Percentiles rank a stretch among this genome's conserved stretches.
Conservation (phyloP, 2,888 invertebrate species). For the Pandemis corylana region DNA sequence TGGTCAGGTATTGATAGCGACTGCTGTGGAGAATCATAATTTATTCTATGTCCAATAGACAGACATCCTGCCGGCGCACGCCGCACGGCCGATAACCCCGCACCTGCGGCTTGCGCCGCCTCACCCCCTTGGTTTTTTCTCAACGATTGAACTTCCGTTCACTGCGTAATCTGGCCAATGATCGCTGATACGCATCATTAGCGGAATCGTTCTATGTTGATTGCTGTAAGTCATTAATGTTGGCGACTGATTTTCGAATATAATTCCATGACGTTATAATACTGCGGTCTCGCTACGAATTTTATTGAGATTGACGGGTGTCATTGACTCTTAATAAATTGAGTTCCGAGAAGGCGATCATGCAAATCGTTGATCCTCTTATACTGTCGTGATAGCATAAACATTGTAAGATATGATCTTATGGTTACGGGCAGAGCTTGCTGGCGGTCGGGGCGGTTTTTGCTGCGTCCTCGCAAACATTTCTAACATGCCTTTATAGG, state of each 20-base stretch:
- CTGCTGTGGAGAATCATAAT: slow-evolving; percentile 26
- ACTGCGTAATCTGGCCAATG: slow-evolving; percentile 78
- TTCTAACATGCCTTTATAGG: slow-evolving; percentile 38
- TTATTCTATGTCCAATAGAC: slow-evolving; percentile 41
- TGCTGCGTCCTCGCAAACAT: slow-evolving; percentile 6
- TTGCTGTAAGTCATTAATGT: slow-evolving; percentile 62
- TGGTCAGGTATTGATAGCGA: neutral
- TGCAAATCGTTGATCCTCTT: slow-evolving; percentile 30
- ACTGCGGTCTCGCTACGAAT: slow-evolving; percentile 24
- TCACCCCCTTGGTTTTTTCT: slow-evolving; percentile 76
- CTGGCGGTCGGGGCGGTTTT: slow-evolving; percentile 8
- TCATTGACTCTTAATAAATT: slow-evolving; percentile 63
- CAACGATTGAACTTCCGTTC: slow-evolving; percentile 74
- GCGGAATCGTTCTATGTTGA: slow-evolving; percentile 68
- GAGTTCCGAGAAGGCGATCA: slow-evolving; percentile 50
- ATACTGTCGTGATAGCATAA: slow-evolving; percentile 3
- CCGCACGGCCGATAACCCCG: slow-evolving; percentile 73
- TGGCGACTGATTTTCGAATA: slow-evolving; percentile 51
- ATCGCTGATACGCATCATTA: slow-evolving; percentile 80
- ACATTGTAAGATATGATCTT: slow-evolving; percentile 27
- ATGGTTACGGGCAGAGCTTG: slow-evolving; percentile 5
- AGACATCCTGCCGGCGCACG: slow-evolving; percentile 44
- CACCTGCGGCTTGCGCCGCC: slow-evolving; percentile 74
- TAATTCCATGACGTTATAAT: slow-evolving; percentile 22
- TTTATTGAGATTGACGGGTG: slow-evolving; percentile 47